Percentiles rank a stretch among this genome's conserved stretches.
Evolutionary conservation across 2,797 vertebrate genomes (phyloP).

Genomic region (Gobio occitaniae): DNA sequence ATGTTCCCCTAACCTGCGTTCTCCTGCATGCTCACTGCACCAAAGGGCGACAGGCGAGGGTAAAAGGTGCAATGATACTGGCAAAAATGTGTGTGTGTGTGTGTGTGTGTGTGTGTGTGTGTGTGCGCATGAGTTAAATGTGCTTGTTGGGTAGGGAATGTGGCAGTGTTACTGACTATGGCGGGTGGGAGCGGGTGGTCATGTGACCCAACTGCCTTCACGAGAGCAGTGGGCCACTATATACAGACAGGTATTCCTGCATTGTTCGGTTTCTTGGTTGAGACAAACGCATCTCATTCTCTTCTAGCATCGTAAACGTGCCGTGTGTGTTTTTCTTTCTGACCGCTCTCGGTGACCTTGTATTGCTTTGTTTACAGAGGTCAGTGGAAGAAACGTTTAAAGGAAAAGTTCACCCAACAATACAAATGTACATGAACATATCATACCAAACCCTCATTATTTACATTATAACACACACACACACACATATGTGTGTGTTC

Average conservation of each 20-base stretch:
- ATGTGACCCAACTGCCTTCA: conserved; percentile 30
- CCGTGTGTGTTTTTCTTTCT: neutral
- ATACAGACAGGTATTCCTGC: conserved; percentile 15
- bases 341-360: conserved; percentile 21
- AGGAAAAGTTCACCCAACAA: conserved; percentile 19
- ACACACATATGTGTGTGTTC: neutral
- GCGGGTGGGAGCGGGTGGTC: neutral
- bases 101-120: conserved; percentile 38
- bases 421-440: neutral
- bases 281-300: conserved; percentile 15
- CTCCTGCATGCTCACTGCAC: conserved; percentile 81
- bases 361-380: conserved; percentile 48
- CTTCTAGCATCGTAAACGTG: conserved; percentile 33
- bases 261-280: neutral
- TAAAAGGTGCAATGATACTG: conserved; percentile 44
- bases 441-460: neutral
- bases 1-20: conserved; percentile 66
- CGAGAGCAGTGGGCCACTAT: conserved; percentile 46
- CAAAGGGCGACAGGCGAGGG: conserved; percentile 71
- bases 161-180: conserved; percentile 46
- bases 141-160: conserved; percentile 14
- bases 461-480: too few species aligned
- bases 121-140: conserved; percentile 26
- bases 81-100: neutral
- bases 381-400: conserved; percentile 39